Base-by-base conservation (phyloP, 1,140 invertebrate genomes). In the Helicoverpa armigera region DNA sequence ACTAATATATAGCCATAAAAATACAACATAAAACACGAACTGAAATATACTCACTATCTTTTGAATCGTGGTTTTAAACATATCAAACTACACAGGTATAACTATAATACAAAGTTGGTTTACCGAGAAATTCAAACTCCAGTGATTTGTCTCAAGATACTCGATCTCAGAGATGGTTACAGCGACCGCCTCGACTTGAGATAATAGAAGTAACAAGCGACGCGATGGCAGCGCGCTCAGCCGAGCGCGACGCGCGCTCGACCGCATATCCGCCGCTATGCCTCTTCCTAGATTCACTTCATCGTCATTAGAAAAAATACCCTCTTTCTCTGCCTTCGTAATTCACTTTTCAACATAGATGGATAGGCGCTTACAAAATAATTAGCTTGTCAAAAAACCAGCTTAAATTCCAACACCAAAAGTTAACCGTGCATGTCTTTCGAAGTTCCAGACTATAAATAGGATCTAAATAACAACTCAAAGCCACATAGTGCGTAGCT, bases 221-320 rank as follows among this genome's bases (percentile, higher is more conserved):
- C 86, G 83, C 81, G 88, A 87, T 88, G 89, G 87, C 88, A 88
- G 91, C 85, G 88, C 89, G 84, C 87, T 88, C 93, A 90, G 63
- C 91, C 82, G 78, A 90, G 83, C 91, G 88, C 74, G 88, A 89
- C 91, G 86, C 9, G 85, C 93, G 86, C 90, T 92, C 92, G 88
- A 93, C 92, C 92, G 91, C 88, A 93, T 88, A 92, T 94, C 93
- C 93, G 93, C 88, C 83, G 79, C 86, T 86, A 85, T 88, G 86
- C 88, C 86, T 86, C 83, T 90, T 93, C 91, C 91, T 92, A 94
- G 91, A 89, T 85, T 82, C 77, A 79, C 63, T 70, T 56, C 65
- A 58, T 51, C 63, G 63, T 70, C 76, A 79, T 63, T 67, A 79
- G 63, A 69, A 78, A 79, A 67, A 75, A 63, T 9, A 31, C 18